A percentile compares a stretch with the other conserved stretches of the same genome.
These are phyloP conservation scores for Lordiphosa andalusiaca DNA, from an alignment of 2,888 invertebrate genomes.

Conservation along the genomic window DNA sequence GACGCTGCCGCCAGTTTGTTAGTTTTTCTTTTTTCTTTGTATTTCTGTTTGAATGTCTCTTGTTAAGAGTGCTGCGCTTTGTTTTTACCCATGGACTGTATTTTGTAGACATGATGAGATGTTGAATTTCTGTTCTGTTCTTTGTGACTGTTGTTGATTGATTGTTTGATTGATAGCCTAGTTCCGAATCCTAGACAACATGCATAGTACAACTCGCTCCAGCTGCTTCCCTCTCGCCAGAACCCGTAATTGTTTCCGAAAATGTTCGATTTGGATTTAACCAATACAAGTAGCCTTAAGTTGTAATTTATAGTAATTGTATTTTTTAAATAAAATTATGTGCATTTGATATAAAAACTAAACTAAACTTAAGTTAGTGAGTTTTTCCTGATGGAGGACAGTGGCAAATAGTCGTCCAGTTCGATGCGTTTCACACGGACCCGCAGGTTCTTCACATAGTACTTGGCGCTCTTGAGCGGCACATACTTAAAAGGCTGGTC, in stretches of 20 bases:
- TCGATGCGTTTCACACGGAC: constrained; percentile 51
- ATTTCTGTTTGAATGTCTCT: constrained; percentile 26
- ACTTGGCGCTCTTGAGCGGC: constrained; percentile 32
- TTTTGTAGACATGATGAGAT: constrained; percentile 57
- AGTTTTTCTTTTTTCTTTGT: not conserved
- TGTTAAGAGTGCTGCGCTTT: constrained; percentile 34
- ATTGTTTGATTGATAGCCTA: constrained; percentile 10
- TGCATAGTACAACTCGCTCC: constrained; percentile 36
- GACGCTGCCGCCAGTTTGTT: too few species aligned
- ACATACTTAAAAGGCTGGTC: constrained; percentile 9
- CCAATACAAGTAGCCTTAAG: constrained; percentile 44
- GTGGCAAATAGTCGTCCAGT: constrained; percentile 40
- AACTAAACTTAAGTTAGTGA: not conserved
- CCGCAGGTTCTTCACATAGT: constrained; percentile 35
- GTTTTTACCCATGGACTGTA: constrained; percentile 54
- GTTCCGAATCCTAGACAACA: constrained; percentile 22
- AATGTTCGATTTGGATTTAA: constrained; percentile 21
- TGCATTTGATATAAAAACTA: constrained; percentile 60
- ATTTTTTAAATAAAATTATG: constrained; percentile 70
- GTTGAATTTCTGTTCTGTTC: constrained; percentile 45
- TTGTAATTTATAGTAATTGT: constrained; percentile 71
- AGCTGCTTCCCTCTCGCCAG: constrained; percentile 9
- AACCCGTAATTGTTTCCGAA: constrained; percentile 5
- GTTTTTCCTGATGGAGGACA: constrained; percentile 24
- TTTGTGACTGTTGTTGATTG: constrained; percentile 55